Percentiles rank a stretch among this genome's conserved stretches.
phyloP scores from a whole-genome alignment of 2,888 invertebrate genomes.

The Parasteatoda lunata region DNA sequence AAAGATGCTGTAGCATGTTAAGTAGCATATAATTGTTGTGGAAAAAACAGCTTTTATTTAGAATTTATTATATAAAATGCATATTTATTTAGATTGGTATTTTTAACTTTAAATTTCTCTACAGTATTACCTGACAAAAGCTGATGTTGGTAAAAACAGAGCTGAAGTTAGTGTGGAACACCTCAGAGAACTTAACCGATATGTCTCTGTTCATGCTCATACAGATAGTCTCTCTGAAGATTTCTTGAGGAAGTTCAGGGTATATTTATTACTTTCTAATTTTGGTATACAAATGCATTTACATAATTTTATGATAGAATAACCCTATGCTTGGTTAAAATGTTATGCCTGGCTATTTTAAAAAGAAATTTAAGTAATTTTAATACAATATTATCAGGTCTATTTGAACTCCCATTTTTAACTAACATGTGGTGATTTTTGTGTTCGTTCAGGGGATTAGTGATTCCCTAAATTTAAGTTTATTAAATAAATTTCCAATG shows the following conservation, averaged over 20 bases:
- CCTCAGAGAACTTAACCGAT: constrained; percentile 90
- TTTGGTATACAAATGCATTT: too few relatives aligned
- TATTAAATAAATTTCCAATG: too few relatives aligned
- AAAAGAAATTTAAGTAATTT: too few relatives aligned
- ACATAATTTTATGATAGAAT: too few relatives aligned
- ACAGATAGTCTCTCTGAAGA: constrained; percentile 85
- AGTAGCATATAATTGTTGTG: neutral
- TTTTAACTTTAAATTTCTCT: constrained; percentile 48
- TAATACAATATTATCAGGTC: too few relatives aligned
- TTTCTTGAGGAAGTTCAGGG: constrained; percentile 79
- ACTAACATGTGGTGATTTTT: too few relatives aligned
- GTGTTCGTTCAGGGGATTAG: too few relatives aligned
- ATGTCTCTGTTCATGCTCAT: constrained; percentile 87
- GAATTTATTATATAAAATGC: neutral
- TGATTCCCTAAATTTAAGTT: too few relatives aligned
- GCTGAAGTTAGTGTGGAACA: constrained; percentile 86
- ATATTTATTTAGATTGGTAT: neutral
- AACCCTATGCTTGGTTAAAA: too few relatives aligned
- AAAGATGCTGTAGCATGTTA: too few relatives aligned
- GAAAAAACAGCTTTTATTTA: neutral
- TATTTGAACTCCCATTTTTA: too few relatives aligned
- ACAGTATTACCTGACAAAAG: constrained; percentile 88
- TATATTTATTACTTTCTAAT: constrained; percentile 10
- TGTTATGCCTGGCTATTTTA: too few relatives aligned
- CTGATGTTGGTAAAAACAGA: constrained; percentile 90